A percentile compares a stretch with the other conserved stretches of the same genome.
phyloP scores from a whole-genome alignment of 1,140 invertebrate genomes.

The Gryllus bimaculatus region DNA sequence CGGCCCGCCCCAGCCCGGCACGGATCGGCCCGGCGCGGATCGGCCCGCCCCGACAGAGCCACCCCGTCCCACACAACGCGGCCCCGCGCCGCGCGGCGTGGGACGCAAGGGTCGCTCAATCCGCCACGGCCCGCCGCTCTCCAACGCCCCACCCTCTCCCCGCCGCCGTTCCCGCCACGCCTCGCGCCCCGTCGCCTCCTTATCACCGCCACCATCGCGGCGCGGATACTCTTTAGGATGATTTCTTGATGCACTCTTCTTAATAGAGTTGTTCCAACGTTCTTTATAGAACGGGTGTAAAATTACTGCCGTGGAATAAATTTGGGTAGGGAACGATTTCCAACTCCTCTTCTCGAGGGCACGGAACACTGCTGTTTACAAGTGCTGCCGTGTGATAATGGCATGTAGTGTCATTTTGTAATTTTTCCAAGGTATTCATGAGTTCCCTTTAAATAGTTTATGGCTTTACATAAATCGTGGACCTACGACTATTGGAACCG shows the following conservation, averaged over 20 bases:
- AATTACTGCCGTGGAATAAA: constrained; percentile 4
- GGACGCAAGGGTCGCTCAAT: not conserved
- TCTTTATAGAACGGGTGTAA: constrained; percentile 4
- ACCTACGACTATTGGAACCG: not conserved
- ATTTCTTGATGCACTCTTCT: constrained; percentile 4
- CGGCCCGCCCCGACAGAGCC: too few relatives aligned
- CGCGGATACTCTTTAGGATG: constrained; percentile 3
- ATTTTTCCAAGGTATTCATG: not conserved
- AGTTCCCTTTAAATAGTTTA: not conserved
- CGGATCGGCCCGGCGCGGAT: too few relatives aligned
- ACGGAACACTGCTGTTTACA: not conserved
- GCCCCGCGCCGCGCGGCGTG: not conserved
- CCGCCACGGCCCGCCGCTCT: too few relatives aligned
- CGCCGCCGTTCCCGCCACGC: too few relatives aligned
- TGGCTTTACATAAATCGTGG: not conserved
- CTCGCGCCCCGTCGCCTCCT: not conserved
- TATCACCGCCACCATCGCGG: not conserved
- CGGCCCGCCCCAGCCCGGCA: too few relatives aligned
- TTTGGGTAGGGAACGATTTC: not conserved
- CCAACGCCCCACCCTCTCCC: too few relatives aligned
- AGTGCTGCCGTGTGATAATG: not conserved
- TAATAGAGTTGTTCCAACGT: not conserved
- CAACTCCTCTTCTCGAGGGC: not conserved
- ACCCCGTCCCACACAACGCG: not conserved
- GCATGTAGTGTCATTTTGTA: not conserved